Evolutionary conservation across 2,113 vertebrate genomes (phyloP).

Genomic region (Chascanopsetta lugubris): DNA sequence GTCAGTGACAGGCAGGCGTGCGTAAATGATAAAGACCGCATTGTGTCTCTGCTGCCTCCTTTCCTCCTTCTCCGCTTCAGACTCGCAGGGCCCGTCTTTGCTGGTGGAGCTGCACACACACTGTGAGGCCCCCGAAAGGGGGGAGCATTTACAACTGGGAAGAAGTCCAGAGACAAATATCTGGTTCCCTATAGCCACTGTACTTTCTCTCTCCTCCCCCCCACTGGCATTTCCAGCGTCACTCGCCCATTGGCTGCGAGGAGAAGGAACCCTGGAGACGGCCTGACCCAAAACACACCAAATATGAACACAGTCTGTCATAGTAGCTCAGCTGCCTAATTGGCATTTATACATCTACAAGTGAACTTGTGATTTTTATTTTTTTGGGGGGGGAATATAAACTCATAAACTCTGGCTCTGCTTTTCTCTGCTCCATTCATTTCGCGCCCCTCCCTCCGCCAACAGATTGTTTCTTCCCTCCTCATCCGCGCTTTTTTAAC

Average conservation of each 20-base stretch:
- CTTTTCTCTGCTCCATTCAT: slow-evolving; percentile 7
- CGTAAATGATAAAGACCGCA: slow-evolving; percentile 78
- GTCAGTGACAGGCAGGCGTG: slow-evolving; percentile 69
- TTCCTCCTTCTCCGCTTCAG: slow-evolving; percentile 58
- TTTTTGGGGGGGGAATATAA: background rate
- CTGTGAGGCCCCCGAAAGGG: slow-evolving; percentile 80
- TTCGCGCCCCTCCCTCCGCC: slow-evolving; percentile 1
- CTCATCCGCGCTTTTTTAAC: background rate
- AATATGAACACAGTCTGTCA: slow-evolving; percentile 34
- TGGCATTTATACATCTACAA: slow-evolving; percentile 5
- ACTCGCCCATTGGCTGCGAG: slow-evolving; percentile 60
- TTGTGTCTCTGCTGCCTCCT: slow-evolving; percentile 75
- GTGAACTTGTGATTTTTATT: background rate
- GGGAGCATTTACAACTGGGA: slow-evolving; percentile 81
- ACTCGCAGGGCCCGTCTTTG: slow-evolving; percentile 66
- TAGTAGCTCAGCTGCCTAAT: slow-evolving; percentile 20
- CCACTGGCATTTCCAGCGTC: slow-evolving; percentile 59
- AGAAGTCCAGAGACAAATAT: slow-evolving; percentile 78
- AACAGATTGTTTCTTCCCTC: slow-evolving; percentile 15
- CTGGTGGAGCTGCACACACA: slow-evolving; percentile 70
- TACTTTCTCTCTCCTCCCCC: slow-evolving; percentile 61
- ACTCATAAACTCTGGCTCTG: slow-evolving; percentile 12
- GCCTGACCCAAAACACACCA: slow-evolving; percentile 38
- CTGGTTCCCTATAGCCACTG: slow-evolving; percentile 76
- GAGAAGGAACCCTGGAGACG: slow-evolving; percentile 54